Evolutionary conservation across 2,888 invertebrate species (phyloP), one percentile per base, ranked within the genome.

Genomic region (Acanthopleura granulata): DNA sequence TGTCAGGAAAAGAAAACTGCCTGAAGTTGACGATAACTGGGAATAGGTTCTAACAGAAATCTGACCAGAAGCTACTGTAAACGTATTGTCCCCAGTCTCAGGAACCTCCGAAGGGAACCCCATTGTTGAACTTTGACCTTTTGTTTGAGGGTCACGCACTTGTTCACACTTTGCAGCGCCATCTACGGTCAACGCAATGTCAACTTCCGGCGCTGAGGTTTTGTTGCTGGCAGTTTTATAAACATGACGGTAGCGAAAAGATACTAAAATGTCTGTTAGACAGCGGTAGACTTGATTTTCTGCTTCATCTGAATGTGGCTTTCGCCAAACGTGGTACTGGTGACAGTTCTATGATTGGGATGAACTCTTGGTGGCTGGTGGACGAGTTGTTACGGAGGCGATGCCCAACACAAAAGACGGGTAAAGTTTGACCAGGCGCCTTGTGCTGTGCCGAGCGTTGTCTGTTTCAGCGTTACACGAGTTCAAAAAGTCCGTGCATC

Each of bases 331-430:
- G 40, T 40, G 40, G 9, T 40, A 40, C 9, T 40, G 40, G 40
- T 40, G 40, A 40, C 40, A 57, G 57, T 57, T 57, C 22, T 6
- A 57, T 18, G 22, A 18, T 57, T 57, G 57, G 57, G 57, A 66
- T 66, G 66, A 66, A 25, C 6, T 66, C 66, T 27, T 22, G 66
- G 66, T 25, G 29, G 66, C 22, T 15, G 1, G 66, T 22, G 66
- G 66, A 66, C 66, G 66, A 66, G 66, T 27, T 22, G 18, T 27
- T 27, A 22, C 66, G 66, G 66, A 73, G 78, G 81, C 73, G 75
- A 82, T 82, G 82, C 82, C 82, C 76, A 79, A 82, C 75, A 77
- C 82, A 71, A 81, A 80, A 73, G 81, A 82, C 72, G 80, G 80
- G 82, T 82, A 77, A 66, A 40, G 40, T 40, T 40, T 40, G 9